Evolutionary conservation across 2,888 invertebrate species (phyloP), one percentile per base, ranked within the genome.

Genomic region (Aphidius colemani): DNA sequence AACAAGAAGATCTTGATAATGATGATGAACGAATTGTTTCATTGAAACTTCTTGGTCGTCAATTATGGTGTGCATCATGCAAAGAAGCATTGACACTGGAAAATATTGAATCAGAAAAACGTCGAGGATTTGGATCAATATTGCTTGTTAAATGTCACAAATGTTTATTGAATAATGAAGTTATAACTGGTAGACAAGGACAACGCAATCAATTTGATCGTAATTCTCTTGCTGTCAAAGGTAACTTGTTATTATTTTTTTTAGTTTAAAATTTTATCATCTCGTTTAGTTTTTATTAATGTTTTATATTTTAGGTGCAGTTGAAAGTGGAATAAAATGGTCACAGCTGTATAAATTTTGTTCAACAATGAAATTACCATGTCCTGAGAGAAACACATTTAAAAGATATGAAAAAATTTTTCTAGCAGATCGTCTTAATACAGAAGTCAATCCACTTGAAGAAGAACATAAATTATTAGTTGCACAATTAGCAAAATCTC

Each of bases 291-390:
- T 18, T 30, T 30, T 5, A 30, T 30, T 30, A 30, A 5, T 5
- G 5, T 30, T n/a, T 30, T 30, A 30, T 30, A 30, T 5, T 65
- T 39, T 43, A 66, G 66, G 60, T 9, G 59, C 51, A 8, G n/a
- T 59, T 9, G 53, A 59, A 11, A 40, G 45, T 59, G 67, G 64
- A 13, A 48, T 64, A 10, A 59, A 61, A 9, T 64, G 59, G 62
- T 61, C 55, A 6, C 65, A 65, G 3, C 40, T 68, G 3, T 55
- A 58, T 40, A 65, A 66, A 56, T 48, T 68, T 7, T 59, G 63
- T 6, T 56, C 59, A 30, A 55, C 48, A 41, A 53, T 66, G 53
- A 64, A 68, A 53, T 55, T 68, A 46, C 67, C 64, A 51, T 50
- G 45, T 30, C 39, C 53, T 11, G 8, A 40, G 11, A 63, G 61